Base-by-base conservation (phyloP, 2,113 vertebrate genomes). In the Pseudopodoces humilis region DNA sequence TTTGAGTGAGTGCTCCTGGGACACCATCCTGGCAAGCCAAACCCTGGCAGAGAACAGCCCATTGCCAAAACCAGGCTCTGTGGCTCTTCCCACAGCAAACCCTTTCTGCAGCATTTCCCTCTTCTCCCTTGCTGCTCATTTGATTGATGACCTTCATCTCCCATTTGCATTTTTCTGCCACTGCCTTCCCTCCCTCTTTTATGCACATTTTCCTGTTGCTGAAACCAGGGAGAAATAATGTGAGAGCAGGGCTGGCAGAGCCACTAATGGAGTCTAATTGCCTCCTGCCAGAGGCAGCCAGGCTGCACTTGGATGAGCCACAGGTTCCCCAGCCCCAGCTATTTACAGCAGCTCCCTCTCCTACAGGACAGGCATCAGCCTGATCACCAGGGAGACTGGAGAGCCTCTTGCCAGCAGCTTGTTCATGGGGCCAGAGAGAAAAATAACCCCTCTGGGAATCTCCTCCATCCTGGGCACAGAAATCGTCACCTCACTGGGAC, bases 241-340 rank as follows among this genome's bases (percentile, higher is more conserved):
- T 30, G 78, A 95, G 82, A 5, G 71, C 87, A 76, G 84, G 84
- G 75, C 91, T 77, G 74, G 55, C 91, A 91, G 90, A 76, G 68
- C 55, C 79, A 27, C 91, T 94, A 90, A 95, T 90, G 93, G 94
- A 91, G 69, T 50, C 67, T 90, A 92, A 95, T 89, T 94, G 94
- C 78, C 78, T 92, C 59, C 91, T 89, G 93, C 91, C 70, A 71
- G 62, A 85, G n/a, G 81, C 65, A 91, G 92, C 44, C 72, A 35
- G 83, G 92, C 83, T 86, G 93, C 30, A 13, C 77, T 46, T 20
- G 5, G 52, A 33, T 2, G 2, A 93, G 71, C n/a, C 59, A 58
- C 82, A 63, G 3, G 2, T 27, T 77, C 74, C 74, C 67, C 69
- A 55, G 65, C 71, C 78, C 31, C 84, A 64, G 81, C 67, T 95